These are phyloP conservation scores for Atta cephalotes DNA, from an alignment of 1,140 invertebrate species.

Conservation along the genomic window DNA sequence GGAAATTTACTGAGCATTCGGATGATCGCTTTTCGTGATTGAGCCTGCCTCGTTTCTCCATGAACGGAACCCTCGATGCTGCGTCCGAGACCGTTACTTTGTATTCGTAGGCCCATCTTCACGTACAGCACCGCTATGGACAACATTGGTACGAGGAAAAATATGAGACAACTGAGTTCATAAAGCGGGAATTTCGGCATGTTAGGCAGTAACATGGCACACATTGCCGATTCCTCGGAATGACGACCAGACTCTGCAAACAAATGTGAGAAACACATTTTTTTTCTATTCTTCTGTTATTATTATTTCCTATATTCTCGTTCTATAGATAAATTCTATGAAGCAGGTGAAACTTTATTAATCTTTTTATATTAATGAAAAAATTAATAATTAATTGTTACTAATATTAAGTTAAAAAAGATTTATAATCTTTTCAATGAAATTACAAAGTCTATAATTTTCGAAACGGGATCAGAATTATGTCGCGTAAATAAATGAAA, in stretches of 20 bases:
- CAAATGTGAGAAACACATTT: neutral
- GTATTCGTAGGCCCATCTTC: constrained; percentile 91
- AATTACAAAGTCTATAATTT: too few relatives aligned
- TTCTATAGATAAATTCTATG: neutral
- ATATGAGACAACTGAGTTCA: constrained; percentile 93
- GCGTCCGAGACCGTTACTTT: constrained; percentile 84
- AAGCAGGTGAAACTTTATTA: too few relatives aligned
- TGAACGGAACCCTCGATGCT: constrained; percentile 88
- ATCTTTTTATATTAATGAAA: too few relatives aligned
- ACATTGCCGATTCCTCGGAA: constrained; percentile 91
- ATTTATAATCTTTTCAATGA: too few relatives aligned
- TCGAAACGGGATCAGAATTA: neutral
- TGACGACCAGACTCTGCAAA: constrained; percentile 81
- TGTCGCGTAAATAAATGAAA: neutral
- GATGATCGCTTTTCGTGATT: constrained; percentile 91
- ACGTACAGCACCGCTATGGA: constrained; percentile 92
- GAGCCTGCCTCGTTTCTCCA: constrained; percentile 88
- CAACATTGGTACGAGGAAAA: constrained; percentile 94
- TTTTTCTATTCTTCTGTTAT: neutral
- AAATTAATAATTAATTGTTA: too few relatives aligned
- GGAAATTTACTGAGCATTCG: constrained; percentile 91
- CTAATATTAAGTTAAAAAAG: too few relatives aligned
- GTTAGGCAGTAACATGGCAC: constrained; percentile 88
- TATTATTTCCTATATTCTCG: neutral
- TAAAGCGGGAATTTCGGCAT: constrained; percentile 88